A percentile compares a stretch with the other conserved stretches of the same genome.
Evolutionary conservation across 2,888 invertebrate species (phyloP).

Genomic region (Plagodis dolabraria): DNA sequence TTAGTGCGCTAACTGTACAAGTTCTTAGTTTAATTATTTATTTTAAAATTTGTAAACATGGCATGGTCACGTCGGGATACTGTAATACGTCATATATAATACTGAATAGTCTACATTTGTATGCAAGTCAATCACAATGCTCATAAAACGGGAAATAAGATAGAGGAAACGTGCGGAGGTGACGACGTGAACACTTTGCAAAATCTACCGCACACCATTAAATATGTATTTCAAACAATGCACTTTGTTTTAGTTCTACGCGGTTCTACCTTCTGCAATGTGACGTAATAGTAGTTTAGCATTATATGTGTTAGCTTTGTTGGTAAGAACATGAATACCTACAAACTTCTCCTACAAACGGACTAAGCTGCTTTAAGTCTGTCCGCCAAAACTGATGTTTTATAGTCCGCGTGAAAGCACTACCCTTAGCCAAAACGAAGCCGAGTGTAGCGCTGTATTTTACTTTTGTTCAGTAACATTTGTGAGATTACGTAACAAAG

Average conservation of each 20-base stretch:
- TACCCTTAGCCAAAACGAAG: slow-evolving; percentile 18
- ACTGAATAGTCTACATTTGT: background rate
- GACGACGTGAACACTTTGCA: slow-evolving; percentile 4
- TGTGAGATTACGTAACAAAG: slow-evolving; percentile 16
- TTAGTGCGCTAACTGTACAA: no score
- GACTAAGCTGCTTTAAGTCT: slow-evolving; percentile 1
- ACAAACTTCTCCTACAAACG: background rate
- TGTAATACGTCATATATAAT: background rate
- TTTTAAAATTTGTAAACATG: no score
- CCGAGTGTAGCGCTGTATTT: slow-evolving; percentile 9
- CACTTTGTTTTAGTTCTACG: slow-evolving; percentile 1
- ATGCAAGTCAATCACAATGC: slow-evolving; percentile 1
- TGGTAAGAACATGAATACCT: background rate
- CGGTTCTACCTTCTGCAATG: background rate
- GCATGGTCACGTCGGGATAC: no score
- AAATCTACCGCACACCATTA: slow-evolving; percentile 4
- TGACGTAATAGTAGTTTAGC: background rate
- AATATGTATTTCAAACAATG: slow-evolving; percentile 1
- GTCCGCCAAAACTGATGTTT: slow-evolving; percentile 5
- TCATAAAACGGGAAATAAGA: slow-evolving; percentile 3
- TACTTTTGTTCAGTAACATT: slow-evolving; percentile 13
- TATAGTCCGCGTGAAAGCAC: slow-evolving; percentile 15
- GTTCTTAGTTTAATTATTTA: no score
- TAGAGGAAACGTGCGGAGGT: background rate
- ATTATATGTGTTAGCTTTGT: background rate